Conservation (phyloP, 2,113 vertebrate species). For the Macrotus californicus region DNA sequence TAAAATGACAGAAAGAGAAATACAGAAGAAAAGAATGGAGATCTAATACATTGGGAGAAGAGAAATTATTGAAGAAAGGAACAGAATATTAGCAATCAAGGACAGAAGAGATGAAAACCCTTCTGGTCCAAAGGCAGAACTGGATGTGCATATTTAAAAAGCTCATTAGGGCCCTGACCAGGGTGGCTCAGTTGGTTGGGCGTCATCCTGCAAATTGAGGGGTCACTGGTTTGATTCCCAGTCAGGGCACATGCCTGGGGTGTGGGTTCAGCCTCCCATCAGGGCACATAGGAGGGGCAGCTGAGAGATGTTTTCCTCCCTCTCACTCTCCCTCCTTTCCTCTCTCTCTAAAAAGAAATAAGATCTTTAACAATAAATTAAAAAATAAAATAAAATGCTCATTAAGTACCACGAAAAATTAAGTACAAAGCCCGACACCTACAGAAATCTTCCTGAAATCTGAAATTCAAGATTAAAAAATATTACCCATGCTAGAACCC, state of each 20-base stretch:
- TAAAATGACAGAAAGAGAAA: constrained; percentile 24
- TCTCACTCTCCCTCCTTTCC: too few species aligned
- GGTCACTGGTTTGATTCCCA: not conserved
- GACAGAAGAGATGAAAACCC: not conserved
- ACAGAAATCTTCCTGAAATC: not conserved
- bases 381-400: too few species aligned
- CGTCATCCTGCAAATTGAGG: too few species aligned
- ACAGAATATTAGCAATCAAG: not conserved
- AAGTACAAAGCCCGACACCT: not conserved
- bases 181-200: not conserved
- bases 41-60: not conserved
- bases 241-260: too few species aligned
- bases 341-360: too few species aligned
- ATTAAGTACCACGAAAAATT: not conserved
- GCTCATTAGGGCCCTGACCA: not conserved
- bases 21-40: not conserved
- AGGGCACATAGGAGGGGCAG: too few species aligned
- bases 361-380: too few species aligned
- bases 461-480: not conserved
- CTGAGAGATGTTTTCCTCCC: too few species aligned
- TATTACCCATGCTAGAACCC: not conserved
- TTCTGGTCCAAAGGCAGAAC: not conserved
- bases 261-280: too few species aligned
- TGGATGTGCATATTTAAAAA: not conserved
- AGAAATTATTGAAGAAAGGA: not conserved